Evolutionary conservation across 2,888 invertebrate species (phyloP).

Genomic region (Caenorhabditis japonica): DNA sequence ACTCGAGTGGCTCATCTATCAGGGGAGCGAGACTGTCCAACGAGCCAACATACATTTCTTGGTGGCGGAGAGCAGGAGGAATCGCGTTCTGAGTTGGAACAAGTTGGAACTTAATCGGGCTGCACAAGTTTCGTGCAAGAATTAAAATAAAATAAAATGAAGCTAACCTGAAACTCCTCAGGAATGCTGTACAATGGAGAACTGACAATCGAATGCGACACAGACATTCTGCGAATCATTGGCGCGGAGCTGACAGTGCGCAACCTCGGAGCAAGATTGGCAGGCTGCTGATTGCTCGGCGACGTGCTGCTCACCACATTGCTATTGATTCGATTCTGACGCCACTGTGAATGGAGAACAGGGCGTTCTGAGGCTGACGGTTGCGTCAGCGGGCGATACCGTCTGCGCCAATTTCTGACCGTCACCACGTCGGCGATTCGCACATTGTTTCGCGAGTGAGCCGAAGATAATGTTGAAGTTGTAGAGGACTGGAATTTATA

Average conservation of each 20-base stretch:
- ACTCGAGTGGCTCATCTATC: too few relatives aligned
- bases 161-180: conserved; percentile 55
- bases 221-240: conserved; percentile 58
- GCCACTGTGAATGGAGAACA: conserved; percentile 54
- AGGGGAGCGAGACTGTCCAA: too few relatives aligned
- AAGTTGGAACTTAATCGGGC: too few relatives aligned
- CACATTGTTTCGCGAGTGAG: conserved; percentile 43
- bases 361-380: conserved; percentile 43
- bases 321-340: conserved; percentile 37
- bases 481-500: conserved; percentile 40
- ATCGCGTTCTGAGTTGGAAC: too few relatives aligned
- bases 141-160: too few relatives aligned
- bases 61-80: too few relatives aligned
- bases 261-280: conserved; percentile 28
- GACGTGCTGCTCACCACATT: neutral
- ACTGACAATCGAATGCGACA: conserved; percentile 64
- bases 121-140: too few relatives aligned
- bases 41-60: too few relatives aligned
- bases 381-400: conserved; percentile 65
- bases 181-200: conserved; percentile 69
- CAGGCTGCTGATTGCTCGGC: neutral
- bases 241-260: conserved; percentile 60
- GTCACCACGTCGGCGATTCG: conserved; percentile 61
- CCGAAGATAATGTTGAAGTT: conserved; percentile 35
- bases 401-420: conserved; percentile 61